Conservation (phyloP, 2,888 invertebrate species). For the Drepana falcataria region DNA sequence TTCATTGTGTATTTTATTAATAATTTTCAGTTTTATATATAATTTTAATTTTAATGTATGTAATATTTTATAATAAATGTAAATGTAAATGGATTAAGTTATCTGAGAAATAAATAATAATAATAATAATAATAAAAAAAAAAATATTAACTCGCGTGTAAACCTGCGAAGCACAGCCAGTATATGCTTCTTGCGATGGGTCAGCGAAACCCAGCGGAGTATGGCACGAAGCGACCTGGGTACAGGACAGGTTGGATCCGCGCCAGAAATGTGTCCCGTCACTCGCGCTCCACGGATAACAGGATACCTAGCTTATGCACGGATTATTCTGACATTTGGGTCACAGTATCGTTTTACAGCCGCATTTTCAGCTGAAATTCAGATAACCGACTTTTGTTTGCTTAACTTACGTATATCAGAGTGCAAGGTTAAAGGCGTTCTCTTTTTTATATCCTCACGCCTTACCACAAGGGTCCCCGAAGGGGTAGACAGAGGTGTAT, state of each 20-base stretch:
- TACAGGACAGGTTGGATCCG: conserved; percentile 45
- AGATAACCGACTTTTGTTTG: conserved; percentile 11
- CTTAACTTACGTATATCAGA: conserved; percentile 6
- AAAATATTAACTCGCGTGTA: too few relatives aligned
- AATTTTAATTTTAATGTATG: too few relatives aligned
- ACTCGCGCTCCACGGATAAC: conserved; percentile 30
- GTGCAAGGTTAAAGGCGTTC: background rate
- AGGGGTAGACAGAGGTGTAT: too few relatives aligned
- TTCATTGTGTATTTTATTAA: too few relatives aligned
- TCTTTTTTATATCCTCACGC: background rate
- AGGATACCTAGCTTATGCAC: conserved; percentile 43
- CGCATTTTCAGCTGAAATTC: conserved; percentile 26
- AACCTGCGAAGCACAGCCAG: too few relatives aligned
- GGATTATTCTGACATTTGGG: conserved; percentile 41
- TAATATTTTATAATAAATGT: too few relatives aligned
- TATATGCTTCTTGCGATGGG: conserved; percentile 22
- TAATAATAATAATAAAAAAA: too few relatives aligned
- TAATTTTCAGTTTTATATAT: too few relatives aligned
- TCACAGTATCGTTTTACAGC: conserved; percentile 35
- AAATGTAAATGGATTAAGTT: too few relatives aligned
- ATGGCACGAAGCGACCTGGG: conserved; percentile 23
- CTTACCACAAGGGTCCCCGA: too few relatives aligned
- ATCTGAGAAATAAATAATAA: too few relatives aligned
- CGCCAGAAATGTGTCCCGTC: conserved; percentile 51
- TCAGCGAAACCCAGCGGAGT: conserved; percentile 26